Percentiles rank a stretch among this genome's conserved stretches.
Evolutionary conservation across 1,140 invertebrate genomes (phyloP).

Genomic region (Zaprionus taronus): DNA sequence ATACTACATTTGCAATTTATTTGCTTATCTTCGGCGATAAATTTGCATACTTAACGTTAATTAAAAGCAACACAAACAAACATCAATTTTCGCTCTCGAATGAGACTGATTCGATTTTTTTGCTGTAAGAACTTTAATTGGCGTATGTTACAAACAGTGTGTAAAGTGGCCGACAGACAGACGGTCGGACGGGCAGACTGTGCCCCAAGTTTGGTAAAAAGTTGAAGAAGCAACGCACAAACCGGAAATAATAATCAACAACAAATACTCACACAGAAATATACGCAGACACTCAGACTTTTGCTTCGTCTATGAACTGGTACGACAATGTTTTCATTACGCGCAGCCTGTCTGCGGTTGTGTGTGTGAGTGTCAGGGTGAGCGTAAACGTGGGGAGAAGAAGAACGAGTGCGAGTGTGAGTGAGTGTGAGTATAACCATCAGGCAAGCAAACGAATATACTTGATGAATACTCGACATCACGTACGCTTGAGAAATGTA

Average conservation of each 20-base stretch:
- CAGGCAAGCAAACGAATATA: constrained; percentile 69
- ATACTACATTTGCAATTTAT: constrained; percentile 42
- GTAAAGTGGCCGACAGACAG: constrained; percentile 36
- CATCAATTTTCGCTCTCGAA: constrained; percentile 32
- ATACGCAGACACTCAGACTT: constrained; percentile 15
- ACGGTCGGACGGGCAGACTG: not conserved
- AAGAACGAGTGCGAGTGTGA: constrained; percentile 10
- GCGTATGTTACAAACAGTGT: constrained; percentile 34
- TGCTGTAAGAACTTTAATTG: constrained; percentile 57
- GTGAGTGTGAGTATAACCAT: constrained; percentile 42
- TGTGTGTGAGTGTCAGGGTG: constrained; percentile 13
- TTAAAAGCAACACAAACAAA: constrained; percentile 50
- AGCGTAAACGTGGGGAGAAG: constrained; percentile 2
- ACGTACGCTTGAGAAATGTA: constrained; percentile 78
- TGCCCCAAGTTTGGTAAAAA: constrained; percentile 40
- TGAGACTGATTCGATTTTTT: constrained; percentile 47
- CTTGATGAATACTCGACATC: constrained; percentile 81
- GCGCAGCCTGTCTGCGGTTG: constrained; percentile 22
- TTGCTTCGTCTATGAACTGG: constrained; percentile 58
- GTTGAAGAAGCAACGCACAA: constrained; percentile 64
- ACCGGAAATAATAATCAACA: constrained; percentile 79
- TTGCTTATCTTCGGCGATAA: constrained; percentile 35
- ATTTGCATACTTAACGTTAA: constrained; percentile 68
- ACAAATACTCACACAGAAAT: constrained; percentile 61
- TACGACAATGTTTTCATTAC: constrained; percentile 75